These are phyloP conservation scores for Ciconia nigra DNA, from an alignment of 2,797 vertebrate species.

Conservation along the genomic window DNA sequence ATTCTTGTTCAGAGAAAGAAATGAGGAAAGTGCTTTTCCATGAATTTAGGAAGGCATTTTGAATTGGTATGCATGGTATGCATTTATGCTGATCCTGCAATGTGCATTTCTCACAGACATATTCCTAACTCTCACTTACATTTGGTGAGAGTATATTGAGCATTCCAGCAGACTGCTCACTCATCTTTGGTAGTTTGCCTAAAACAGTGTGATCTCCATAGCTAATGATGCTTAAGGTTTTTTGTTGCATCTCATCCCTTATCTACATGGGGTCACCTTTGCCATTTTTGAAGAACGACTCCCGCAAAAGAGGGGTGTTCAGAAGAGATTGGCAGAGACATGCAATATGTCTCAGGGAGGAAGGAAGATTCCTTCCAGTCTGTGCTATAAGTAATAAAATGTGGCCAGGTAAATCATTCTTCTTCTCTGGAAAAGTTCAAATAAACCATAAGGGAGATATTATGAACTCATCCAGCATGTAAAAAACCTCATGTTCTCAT, in stretches of 20 bases:
- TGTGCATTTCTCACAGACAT: not conserved
- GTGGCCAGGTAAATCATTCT: conserved; percentile 19
- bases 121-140: not conserved
- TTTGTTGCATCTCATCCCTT: conserved; percentile 3
- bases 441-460: not conserved
- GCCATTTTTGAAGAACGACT: conserved; percentile 26
- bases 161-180: not conserved
- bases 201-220: conserved; percentile 19
- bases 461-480: not conserved
- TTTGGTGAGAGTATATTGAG: conserved; percentile 21
- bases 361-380: conserved; percentile 1
- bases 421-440: conserved; percentile 31
- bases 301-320: not conserved
- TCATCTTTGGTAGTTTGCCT: conserved; percentile 3
- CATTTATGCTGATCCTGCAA: conserved; percentile 12
- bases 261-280: conserved; percentile 48
- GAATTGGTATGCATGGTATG: not conserved
- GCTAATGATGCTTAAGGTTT: conserved; percentile 47
- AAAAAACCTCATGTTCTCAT: not conserved
- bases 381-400: conserved; percentile 33
- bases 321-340: not conserved
- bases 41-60: not conserved
- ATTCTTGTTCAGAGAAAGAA: not conserved
- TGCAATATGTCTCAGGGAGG: not conserved
- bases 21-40: not conserved